Evolutionary conservation across 2,888 invertebrate genomes (phyloP).

Genomic region (Andrena fulva): DNA sequence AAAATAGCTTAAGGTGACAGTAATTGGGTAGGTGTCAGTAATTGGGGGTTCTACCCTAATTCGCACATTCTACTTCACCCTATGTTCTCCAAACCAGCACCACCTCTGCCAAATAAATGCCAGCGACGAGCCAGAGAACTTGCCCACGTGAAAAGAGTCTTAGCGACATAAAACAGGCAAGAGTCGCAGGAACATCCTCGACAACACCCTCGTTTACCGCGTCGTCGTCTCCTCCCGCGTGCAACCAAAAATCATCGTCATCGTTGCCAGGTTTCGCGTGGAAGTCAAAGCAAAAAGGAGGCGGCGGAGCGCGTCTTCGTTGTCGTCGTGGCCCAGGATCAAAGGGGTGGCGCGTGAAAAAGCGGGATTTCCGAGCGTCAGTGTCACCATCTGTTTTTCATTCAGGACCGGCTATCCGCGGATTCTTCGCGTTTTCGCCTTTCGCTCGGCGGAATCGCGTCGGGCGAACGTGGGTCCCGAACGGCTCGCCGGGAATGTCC

Average conservation of each 20-base stretch:
- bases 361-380: constrained; percentile 47
- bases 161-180: neutral
- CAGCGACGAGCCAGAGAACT: neutral
- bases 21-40: no score
- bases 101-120: no score
- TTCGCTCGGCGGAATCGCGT: constrained; percentile 66
- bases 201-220: neutral
- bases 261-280: neutral
- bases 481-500: constrained; percentile 80
- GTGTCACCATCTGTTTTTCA: constrained; percentile 72
- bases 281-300: constrained; percentile 19
- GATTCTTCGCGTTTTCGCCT: constrained; percentile 67
- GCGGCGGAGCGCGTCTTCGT: neutral
- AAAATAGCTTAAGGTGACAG: no score
- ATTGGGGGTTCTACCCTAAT: no score
- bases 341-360: constrained; percentile 63
- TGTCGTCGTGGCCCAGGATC: constrained; percentile 48
- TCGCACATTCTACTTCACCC: no score
- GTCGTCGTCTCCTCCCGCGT: neutral
- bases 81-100: no score
- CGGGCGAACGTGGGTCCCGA: constrained; percentile 74
- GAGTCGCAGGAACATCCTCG: neutral
- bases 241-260: neutral
- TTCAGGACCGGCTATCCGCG: constrained; percentile 54
- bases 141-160: neutral